Evolutionary conservation across 2,113 vertebrate genomes (phyloP).

Genomic region (Poeciliopsis occidentalis): DNA sequence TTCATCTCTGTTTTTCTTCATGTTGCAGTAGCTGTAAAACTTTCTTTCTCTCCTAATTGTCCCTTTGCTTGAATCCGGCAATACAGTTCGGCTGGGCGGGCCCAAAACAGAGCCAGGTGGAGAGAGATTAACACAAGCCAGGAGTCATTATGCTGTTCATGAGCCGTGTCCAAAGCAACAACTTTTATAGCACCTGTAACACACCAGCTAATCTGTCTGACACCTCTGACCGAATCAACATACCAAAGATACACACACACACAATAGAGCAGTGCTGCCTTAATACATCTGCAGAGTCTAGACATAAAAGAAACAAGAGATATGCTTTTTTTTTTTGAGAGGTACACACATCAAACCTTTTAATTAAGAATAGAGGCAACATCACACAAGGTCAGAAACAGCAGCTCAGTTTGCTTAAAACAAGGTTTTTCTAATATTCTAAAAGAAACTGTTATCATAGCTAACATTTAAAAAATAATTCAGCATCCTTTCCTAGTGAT

Average conservation of each 20-base stretch:
- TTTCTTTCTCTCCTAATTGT: slow-evolving; percentile 26
- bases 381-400: no score
- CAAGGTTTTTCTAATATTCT: no score
- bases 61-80: slow-evolving; percentile 30
- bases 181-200: slow-evolving; percentile 73
- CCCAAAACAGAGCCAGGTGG: slow-evolving; percentile 31
- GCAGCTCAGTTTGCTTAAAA: no score
- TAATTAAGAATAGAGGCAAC: no score
- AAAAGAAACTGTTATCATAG: no score
- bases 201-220: slow-evolving; percentile 69
- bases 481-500: no score
- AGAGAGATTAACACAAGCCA: slow-evolving; percentile 62
- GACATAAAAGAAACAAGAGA: neutral
- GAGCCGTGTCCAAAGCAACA: slow-evolving; percentile 73
- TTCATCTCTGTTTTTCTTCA: slow-evolving; percentile 11
- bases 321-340: neutral
- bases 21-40: slow-evolving; percentile 42
- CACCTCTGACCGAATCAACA: slow-evolving; percentile 70
- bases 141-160: slow-evolving; percentile 66
- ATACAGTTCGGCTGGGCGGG: slow-evolving; percentile 30
- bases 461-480: no score
- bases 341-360: neutral
- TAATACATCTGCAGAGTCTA: slow-evolving; percentile 16
- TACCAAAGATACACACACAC: slow-evolving; percentile 30
- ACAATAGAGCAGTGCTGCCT: slow-evolving; percentile 15